Percentiles rank a stretch among this genome's conserved stretches.
These are phyloP conservation scores for Andrena hattorfiana DNA, from an alignment of 2,888 invertebrate genomes.

Conservation along the genomic window DNA sequence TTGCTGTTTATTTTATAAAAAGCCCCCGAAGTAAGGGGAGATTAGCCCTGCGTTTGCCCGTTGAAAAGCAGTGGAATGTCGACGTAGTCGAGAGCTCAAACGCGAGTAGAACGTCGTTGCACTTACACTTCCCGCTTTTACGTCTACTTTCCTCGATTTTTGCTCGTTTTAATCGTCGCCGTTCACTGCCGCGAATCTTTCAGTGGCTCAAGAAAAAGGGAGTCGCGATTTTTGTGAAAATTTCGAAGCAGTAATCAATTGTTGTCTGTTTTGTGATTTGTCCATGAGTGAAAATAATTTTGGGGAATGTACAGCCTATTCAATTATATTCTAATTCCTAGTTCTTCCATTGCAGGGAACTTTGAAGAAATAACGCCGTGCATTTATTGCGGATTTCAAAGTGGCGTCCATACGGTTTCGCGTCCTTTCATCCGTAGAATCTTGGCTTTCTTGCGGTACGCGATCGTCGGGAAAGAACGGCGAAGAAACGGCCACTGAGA, in stretches of 20 bases:
- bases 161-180: constrained; percentile 24
- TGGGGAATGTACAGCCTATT: no score
- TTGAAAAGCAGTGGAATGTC: constrained; percentile 30
- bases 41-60: constrained; percentile 43
- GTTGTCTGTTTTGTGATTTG: no score
- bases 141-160: background rate
- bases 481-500: background rate
- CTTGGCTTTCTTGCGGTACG: background rate
- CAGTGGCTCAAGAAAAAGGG: no score
- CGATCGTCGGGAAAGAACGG: constrained; percentile 5
- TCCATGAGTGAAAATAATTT: no score
- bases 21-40: constrained; percentile 10
- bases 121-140: background rate
- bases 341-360: no score
- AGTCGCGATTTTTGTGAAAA: no score
- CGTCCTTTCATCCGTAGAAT: background rate
- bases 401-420: constrained; percentile 49
- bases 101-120: constrained; percentile 6
- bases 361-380: no score
- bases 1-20: constrained; percentile 44
- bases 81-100: constrained; percentile 25
- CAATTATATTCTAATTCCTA: no score
- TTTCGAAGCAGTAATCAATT: no score
- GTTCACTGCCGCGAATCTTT: background rate
- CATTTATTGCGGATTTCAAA: constrained; percentile 74